Percentiles rank a stretch among this genome's conserved stretches.
Evolutionary conservation across 2,113 vertebrate genomes (phyloP).

Genomic region (Philantomba maxwellii): DNA sequence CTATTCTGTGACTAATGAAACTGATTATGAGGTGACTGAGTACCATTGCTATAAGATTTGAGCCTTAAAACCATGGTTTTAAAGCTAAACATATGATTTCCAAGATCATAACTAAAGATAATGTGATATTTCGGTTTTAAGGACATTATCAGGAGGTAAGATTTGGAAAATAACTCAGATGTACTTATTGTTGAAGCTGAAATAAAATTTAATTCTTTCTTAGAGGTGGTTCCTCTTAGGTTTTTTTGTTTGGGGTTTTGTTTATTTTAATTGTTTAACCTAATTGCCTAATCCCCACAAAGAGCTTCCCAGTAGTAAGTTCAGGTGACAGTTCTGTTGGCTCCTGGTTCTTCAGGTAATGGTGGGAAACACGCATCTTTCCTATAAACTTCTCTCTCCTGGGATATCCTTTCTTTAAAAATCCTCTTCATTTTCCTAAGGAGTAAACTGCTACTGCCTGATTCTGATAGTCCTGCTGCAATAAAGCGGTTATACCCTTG

Average conservation of each 20-base stretch:
- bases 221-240: neutral
- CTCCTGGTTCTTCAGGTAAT: neutral
- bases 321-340: neutral
- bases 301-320: neutral
- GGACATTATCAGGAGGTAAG: neutral
- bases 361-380: neutral
- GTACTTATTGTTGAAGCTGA: constrained; percentile 42
- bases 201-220: constrained; percentile 54
- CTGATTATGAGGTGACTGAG: neutral
- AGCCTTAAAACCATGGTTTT: neutral
- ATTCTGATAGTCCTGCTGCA: neutral
- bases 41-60: neutral
- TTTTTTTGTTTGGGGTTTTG: neutral
- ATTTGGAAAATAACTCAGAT: constrained; percentile 35
- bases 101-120: neutral
- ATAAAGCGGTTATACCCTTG: neutral
- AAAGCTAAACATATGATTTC: neutral
- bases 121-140: neutral
- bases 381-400: neutral
- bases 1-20: neutral
- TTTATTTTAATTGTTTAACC: neutral
- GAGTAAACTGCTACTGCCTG: neutral
- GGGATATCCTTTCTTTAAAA: neutral
- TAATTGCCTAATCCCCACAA: neutral
- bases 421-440: neutral